These are phyloP conservation scores for Cantharis lateralis DNA, from an alignment of 2,888 invertebrate genomes.

Conservation along the genomic window DNA sequence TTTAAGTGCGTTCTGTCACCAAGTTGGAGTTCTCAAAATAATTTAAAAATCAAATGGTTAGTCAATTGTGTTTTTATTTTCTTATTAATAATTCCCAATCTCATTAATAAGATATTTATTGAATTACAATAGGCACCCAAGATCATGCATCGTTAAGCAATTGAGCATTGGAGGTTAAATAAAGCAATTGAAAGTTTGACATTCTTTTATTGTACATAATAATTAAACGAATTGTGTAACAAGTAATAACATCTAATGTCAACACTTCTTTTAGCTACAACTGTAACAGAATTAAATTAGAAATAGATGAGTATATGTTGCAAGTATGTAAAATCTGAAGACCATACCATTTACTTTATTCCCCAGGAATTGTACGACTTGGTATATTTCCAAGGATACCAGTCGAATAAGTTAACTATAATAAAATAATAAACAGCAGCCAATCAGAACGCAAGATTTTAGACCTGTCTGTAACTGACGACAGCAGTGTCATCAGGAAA, in stretches of 20 bases:
- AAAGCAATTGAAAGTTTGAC: not conserved
- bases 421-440: not conserved
- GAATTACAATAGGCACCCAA: not conserved
- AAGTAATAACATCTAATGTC: not conserved
- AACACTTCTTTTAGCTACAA: not conserved
- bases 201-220: not conserved
- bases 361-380: not conserved
- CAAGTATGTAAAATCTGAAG: not conserved
- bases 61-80: not conserved
- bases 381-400: not conserved
- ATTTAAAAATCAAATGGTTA: not conserved
- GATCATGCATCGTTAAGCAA: not conserved
- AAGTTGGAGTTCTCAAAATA: not conserved
- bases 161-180: not conserved
- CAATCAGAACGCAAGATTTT: no score
- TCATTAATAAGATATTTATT: not conserved
- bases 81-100: not conserved
- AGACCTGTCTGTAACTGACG: no score
- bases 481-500: no score
- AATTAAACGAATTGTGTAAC: not conserved
- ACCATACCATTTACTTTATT: not conserved
- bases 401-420: not conserved
- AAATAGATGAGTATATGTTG: not conserved
- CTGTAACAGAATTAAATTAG: not conserved
- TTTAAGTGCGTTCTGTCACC: not conserved